Base-by-base conservation (phyloP, 2,888 invertebrate species). In the Caenorhabditis imperialis region DNA sequence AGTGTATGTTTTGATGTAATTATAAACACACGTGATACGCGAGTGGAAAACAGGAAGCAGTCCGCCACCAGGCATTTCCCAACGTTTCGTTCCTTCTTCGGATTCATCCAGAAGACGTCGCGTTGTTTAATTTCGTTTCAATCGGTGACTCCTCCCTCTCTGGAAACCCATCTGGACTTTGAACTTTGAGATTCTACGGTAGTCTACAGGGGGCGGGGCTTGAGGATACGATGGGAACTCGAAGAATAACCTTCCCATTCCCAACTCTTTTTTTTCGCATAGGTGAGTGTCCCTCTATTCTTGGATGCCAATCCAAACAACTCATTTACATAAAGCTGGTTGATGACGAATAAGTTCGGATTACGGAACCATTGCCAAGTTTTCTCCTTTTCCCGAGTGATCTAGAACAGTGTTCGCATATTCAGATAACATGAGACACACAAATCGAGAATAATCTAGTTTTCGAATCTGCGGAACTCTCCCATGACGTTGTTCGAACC, bases 1-100 rank as follows among this genome's bases (percentile, higher is more conserved):
- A 54, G 40, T 61, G 40, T 54, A 55, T 65, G 62, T 57, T 65
- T 55, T 65, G 48, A 55, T 57, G 55, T 54, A 55, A 65, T 65
- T 65, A 55, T 48, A 42, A 33, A 48, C 10, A 23, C 65, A 65
- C 42, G 65, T 65, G 65, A 65, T 65, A 50, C 42, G 37, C 35
- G 20, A 10, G 23, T 16, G 50, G 35, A 65, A 65, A 65, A 65
- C 55, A 57, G 50, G 65, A 65, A 65, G 54, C 20, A 37, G 62
- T 62, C 53, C 40, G 54, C 25, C 53, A 42, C 16, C 23, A 22
- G 18, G 22, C 35, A 20, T 62, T 62, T 44, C 61, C 61, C 12
- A 6, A 14, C 23, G 16, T 12, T 20, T 22, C 35, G 33, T 23
- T 54, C 54, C 38, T 47, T n/a, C 30, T 50, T 35, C 27, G 20